Percentiles rank a stretch among this genome's conserved stretches.
Conservation (phyloP, 2,888 invertebrate genomes). For the Drosophila macrothrix region DNA sequence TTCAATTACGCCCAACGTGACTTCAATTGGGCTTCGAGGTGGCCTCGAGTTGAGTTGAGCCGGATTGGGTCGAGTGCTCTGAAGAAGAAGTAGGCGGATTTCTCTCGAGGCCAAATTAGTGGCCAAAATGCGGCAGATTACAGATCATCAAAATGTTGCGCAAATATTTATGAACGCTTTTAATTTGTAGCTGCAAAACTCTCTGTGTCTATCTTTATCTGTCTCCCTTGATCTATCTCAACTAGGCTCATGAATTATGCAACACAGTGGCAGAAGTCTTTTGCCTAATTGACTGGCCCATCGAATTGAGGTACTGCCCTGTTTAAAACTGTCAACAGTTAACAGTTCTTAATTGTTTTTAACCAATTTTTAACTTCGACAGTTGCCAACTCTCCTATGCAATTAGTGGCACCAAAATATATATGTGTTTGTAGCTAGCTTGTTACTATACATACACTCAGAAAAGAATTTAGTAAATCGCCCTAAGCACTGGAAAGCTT, state of each 20-base stretch:
- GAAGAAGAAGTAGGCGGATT: conserved; percentile 60
- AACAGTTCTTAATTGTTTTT: conserved; percentile 7
- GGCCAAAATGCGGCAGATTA: conserved; percentile 77
- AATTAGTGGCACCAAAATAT: conserved; percentile 21
- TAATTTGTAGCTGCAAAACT: conserved; percentile 46
- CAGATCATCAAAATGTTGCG: conserved; percentile 68
- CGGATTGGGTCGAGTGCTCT: conserved; percentile 14
- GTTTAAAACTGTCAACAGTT: conserved; percentile 15
- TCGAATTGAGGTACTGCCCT: conserved; percentile 6
- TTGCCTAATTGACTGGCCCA: conserved; percentile 48
- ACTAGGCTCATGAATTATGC: conserved; percentile 54
- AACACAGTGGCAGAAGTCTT: conserved; percentile 41
- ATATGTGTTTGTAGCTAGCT: not conserved
- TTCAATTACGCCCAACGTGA: conserved; percentile 63
- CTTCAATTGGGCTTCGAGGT: conserved; percentile 20
- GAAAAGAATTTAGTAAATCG: not conserved
- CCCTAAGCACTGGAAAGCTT: not conserved
- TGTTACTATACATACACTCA: not conserved
- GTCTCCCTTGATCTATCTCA: not conserved
- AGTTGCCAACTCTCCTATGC: conserved; percentile 15
- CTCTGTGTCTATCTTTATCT: not conserved
- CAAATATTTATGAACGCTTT: conserved; percentile 75
- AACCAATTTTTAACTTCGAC: not conserved
- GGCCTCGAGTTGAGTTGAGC: conserved; percentile 3
- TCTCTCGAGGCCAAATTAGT: conserved; percentile 76